These are phyloP conservation scores for Polydrusus tereticollis DNA, from an alignment of 2,888 invertebrate genomes.

Conservation along the genomic window DNA sequence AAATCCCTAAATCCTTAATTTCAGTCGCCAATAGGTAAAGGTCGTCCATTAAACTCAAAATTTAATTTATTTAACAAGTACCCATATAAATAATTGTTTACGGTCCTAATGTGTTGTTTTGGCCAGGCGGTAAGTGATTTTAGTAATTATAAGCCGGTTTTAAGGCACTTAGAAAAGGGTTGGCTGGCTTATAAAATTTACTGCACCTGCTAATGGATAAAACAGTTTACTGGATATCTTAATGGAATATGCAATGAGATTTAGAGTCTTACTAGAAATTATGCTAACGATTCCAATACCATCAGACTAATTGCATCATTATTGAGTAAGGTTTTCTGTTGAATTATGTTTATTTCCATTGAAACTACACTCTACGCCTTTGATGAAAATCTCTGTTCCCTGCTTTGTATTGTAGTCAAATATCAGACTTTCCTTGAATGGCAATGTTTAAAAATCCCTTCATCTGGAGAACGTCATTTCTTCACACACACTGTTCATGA, in stretches of 20 bases:
- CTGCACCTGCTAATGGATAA: neutral
- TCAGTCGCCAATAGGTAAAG: neutral
- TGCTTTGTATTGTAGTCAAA: too few species aligned
- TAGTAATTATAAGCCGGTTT: conserved; percentile 9
- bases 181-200: conserved; percentile 8
- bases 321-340: too few species aligned
- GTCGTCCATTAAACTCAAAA: neutral
- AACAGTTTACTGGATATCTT: neutral
- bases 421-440: too few species aligned
- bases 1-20: too few species aligned
- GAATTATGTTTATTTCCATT: too few species aligned
- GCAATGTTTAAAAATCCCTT: too few species aligned
- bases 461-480: too few species aligned
- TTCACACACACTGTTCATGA: too few species aligned
- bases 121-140: conserved; percentile 1
- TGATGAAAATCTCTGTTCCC: too few species aligned
- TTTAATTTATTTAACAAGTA: conserved; percentile 7
- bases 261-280: neutral
- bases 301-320: too few species aligned
- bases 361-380: too few species aligned
- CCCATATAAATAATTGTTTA: neutral
- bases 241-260: neutral
- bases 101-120: neutral
- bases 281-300: too few species aligned
- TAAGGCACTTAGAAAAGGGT: conserved; percentile 7